Evolutionary conservation across 1,140 invertebrate genomes (phyloP).

Genomic region (Calephelis nemesis): DNA sequence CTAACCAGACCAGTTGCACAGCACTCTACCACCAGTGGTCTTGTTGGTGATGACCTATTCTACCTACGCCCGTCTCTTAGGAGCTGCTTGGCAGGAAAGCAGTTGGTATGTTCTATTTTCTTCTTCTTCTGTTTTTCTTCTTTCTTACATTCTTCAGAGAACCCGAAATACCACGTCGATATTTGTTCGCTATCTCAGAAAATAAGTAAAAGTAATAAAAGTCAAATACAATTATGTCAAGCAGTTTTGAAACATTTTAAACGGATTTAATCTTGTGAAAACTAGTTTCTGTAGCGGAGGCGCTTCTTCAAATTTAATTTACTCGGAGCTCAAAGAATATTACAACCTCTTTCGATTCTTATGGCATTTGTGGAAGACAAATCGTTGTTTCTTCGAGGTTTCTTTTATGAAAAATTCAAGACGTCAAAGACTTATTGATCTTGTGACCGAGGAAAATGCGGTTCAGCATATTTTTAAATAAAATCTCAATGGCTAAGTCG

Average conservation of each 20-base stretch:
- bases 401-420: constrained; percentile 8
- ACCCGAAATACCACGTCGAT: no score
- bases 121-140: no score
- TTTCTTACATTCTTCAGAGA: no score
- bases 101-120: no score
- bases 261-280: constrained; percentile 10
- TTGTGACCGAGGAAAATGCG: constrained; percentile 4
- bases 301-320: constrained; percentile 44
- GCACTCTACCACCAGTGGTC: no score
- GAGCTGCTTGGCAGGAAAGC: no score
- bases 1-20: no score
- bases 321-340: constrained; percentile 26
- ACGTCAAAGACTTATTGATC: constrained; percentile 9
- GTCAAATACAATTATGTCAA: constrained; percentile 5
- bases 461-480: constrained; percentile 10
- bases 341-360: constrained; percentile 15
- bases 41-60: no score
- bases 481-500: constrained; percentile 6
- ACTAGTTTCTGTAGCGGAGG: constrained; percentile 17
- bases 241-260: constrained; percentile 12
- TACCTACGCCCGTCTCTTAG: no score
- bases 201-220: constrained; percentile 2
- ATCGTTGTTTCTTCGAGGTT: constrained; percentile 5
- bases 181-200: no score
- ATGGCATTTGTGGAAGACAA: constrained; percentile 16